These are phyloP conservation scores for Pseudomugil tenellus DNA, from an alignment of 2,797 vertebrate species.

Conservation along the genomic window DNA sequence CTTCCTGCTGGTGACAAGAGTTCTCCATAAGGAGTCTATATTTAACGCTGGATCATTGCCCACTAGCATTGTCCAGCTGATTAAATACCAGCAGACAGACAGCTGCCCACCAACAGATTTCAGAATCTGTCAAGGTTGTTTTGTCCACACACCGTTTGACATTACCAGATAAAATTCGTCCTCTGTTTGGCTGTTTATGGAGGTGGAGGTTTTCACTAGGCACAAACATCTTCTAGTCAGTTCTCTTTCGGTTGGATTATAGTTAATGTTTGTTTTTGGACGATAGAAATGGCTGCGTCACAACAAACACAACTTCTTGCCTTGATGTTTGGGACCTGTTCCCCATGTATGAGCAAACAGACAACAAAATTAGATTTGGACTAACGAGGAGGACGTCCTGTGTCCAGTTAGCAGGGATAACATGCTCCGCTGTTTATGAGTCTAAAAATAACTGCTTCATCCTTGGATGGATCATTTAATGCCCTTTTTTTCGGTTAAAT, in stretches of 20 bases:
- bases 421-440: slow-evolving; percentile 9
- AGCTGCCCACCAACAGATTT: slow-evolving; percentile 38
- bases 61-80: slow-evolving; percentile 60
- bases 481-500: too few relatives aligned
- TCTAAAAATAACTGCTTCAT: slow-evolving; percentile 29
- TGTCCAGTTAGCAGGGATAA: slow-evolving; percentile 10
- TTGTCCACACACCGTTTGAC: slow-evolving; percentile 24
- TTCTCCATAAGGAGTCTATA: slow-evolving; percentile 38
- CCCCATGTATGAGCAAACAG: slow-evolving; percentile 11
- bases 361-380: slow-evolving; percentile 24
- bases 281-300: neutral
- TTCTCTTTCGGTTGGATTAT: neutral
- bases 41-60: slow-evolving; percentile 58
- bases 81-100: slow-evolving; percentile 50
- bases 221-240: neutral
- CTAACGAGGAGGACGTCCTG: slow-evolving; percentile 18
- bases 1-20: slow-evolving; percentile 44
- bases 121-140: slow-evolving; percentile 48
- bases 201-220: neutral
- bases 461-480: slow-evolving; percentile 13
- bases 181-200: slow-evolving; percentile 1
- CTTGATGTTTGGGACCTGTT: slow-evolving; percentile 18
- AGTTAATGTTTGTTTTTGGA: neutral
- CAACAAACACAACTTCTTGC: neutral
- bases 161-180: neutral